Evolutionary conservation across 2,113 vertebrate genomes (phyloP).

Genomic region (Rhinoptilus africanus): DNA sequence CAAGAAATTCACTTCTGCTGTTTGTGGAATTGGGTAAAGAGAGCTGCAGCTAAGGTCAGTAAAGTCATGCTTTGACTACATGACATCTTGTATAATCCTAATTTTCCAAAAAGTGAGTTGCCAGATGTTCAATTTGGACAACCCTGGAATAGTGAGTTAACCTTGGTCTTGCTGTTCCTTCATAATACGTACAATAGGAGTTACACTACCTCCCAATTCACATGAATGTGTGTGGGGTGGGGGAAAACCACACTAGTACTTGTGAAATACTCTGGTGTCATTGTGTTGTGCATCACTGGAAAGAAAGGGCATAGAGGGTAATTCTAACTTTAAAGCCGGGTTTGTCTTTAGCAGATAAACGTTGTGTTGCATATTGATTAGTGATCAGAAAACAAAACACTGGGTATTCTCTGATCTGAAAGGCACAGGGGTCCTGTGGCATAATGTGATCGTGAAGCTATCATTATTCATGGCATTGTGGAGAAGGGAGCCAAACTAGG

Average conservation of each 20-base stretch:
- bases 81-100: not conserved
- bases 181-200: not conserved
- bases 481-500: not conserved
- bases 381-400: not conserved
- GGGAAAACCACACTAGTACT: not conserved
- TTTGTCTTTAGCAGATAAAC: not conserved
- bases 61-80: not conserved
- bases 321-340: not conserved
- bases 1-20: not conserved
- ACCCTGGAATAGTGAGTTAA: not conserved
- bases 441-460: not conserved
- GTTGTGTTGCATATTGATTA: not conserved
- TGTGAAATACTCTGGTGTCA: not conserved
- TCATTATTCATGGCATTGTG: not conserved
- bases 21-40: not conserved
- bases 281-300: not conserved
- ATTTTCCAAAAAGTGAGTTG: not conserved
- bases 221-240: rapidly evolving
- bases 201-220: not conserved
- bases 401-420: not conserved
- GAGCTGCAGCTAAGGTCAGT: not conserved
- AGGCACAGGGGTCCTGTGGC: not conserved
- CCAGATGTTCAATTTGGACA: not conserved
- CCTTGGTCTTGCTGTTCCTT: not conserved
- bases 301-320: not conserved